A percentile compares a stretch with the other conserved stretches of the same genome.
phyloP scores from a whole-genome alignment of 2,888 invertebrate species.

The Spisula solida region DNA sequence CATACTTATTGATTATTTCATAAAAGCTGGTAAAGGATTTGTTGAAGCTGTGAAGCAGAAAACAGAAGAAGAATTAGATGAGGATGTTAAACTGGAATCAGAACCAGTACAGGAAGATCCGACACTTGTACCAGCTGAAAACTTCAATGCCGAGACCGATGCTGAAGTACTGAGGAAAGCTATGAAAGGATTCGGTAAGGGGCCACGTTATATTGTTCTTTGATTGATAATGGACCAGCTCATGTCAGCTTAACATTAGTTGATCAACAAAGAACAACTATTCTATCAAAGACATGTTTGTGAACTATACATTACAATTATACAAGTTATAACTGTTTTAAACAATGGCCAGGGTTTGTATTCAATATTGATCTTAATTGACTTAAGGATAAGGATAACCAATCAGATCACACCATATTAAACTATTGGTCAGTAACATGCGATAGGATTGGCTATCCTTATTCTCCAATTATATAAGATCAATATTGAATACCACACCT shows the following conservation, averaged over 20 bases:
- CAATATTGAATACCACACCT: no score
- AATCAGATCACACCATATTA: no score
- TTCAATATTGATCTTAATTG: no score
- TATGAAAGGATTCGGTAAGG: constrained; percentile 88
- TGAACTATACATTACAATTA: no score
- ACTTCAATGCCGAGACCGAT: constrained; percentile 87
- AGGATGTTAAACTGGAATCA: constrained; percentile 81
- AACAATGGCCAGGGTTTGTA: no score
- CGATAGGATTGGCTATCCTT: no score
- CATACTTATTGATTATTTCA: neutral
- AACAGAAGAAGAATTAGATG: constrained; percentile 83
- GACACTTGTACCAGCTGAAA: constrained; percentile 85
- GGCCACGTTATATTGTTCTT: neutral
- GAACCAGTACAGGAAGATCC: constrained; percentile 85
- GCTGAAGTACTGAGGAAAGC: constrained; percentile 86
- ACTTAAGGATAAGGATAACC: no score
- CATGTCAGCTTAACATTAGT: neutral
- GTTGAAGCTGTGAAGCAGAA: constrained; percentile 83
- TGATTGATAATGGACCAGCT: neutral
- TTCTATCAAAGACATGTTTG: no score
- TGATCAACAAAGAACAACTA: no score
- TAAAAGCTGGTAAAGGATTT: constrained; percentile 83
- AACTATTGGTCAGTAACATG: no score
- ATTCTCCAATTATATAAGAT: no score
- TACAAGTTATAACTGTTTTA: no score